Evolutionary conservation across 1,140 invertebrate species (phyloP).

Genomic region (Galleria mellonella): DNA sequence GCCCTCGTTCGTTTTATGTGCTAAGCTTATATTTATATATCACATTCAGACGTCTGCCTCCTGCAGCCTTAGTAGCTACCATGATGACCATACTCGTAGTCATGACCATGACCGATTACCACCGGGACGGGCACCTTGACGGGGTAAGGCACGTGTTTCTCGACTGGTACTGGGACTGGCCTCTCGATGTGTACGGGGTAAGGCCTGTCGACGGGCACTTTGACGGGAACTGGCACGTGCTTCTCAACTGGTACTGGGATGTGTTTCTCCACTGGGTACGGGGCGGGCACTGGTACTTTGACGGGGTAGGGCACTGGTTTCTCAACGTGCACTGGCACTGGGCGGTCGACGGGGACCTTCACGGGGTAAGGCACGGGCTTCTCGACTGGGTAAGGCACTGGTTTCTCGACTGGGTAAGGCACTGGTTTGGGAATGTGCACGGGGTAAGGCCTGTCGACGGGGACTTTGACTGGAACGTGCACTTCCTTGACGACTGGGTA

Average conservation of each 20-base stretch:
- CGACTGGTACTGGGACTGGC: constrained; percentile 75
- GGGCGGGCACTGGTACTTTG: constrained; percentile 72
- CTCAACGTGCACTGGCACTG: constrained; percentile 75
- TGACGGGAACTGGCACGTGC: constrained; percentile 76
- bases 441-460: constrained; percentile 82
- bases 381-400: constrained; percentile 81
- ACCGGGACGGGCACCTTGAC: constrained; percentile 77
- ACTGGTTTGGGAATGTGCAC: constrained; percentile 81
- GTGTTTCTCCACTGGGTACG: constrained; percentile 74
- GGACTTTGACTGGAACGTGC: constrained; percentile 80
- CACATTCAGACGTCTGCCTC: constrained; percentile 65
- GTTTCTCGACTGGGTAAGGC: constrained; percentile 79
- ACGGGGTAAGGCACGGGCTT: constrained; percentile 79
- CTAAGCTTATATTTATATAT: constrained; percentile 68
- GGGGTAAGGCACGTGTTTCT: constrained; percentile 76
- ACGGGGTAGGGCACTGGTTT: constrained; percentile 75
- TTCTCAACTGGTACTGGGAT: constrained; percentile 77
- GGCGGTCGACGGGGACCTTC: constrained; percentile 77
- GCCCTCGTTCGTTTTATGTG: constrained; percentile 39
- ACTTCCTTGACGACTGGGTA: constrained; percentile 80
- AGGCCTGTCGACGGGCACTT: constrained; percentile 76
- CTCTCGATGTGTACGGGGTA: constrained; percentile 77
- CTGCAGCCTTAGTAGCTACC: constrained; percentile 69
- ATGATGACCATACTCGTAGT: constrained; percentile 67
- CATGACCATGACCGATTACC: constrained; percentile 62